Evolutionary conservation across 1,140 invertebrate species (phyloP).

Genomic region (Hycleus cichorii): DNA sequence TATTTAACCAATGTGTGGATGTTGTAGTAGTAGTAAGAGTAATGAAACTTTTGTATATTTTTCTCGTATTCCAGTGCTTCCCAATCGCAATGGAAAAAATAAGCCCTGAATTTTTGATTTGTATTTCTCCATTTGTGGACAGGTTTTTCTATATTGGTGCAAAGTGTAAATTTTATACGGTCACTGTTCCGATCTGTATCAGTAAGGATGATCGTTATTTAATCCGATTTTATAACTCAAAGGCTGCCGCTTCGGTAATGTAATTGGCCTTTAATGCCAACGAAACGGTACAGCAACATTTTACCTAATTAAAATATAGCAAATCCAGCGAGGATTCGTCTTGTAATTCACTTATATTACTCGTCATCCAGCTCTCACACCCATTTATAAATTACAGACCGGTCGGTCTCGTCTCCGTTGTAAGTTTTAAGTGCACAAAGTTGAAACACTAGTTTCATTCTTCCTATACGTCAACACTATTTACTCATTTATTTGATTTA

Average conservation of each 20-base stretch:
- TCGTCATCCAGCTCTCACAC: conserved; percentile 11
- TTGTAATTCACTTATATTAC: conserved; percentile 15
- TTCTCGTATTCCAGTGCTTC: no score
- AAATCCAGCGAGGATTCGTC: conserved; percentile 19
- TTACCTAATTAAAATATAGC: conserved; percentile 24
- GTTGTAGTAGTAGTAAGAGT: not conserved
- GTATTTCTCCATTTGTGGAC: no score
- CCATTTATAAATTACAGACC: conserved; percentile 21
- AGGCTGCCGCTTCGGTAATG: conserved; percentile 18
- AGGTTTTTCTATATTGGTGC: not conserved
- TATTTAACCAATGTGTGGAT: no score
- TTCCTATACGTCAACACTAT: no score
- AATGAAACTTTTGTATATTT: not conserved
- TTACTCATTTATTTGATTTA: no score
- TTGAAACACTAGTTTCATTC: no score
- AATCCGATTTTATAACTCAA: conserved; percentile 18
- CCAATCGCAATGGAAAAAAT: no score
- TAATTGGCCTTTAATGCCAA: conserved; percentile 20
- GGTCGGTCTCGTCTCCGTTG: not conserved
- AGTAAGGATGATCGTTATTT: conserved; percentile 12
- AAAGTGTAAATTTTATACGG: conserved; percentile 2
- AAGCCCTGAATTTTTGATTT: no score
- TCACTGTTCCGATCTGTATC: conserved; percentile 8
- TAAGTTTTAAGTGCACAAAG: conserved; percentile 16
- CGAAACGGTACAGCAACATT: conserved; percentile 19